Percentiles rank a stretch among this genome's conserved stretches.
Evolutionary conservation across 1,140 invertebrate species (phyloP).

Genomic region (Hyles vespertilio): DNA sequence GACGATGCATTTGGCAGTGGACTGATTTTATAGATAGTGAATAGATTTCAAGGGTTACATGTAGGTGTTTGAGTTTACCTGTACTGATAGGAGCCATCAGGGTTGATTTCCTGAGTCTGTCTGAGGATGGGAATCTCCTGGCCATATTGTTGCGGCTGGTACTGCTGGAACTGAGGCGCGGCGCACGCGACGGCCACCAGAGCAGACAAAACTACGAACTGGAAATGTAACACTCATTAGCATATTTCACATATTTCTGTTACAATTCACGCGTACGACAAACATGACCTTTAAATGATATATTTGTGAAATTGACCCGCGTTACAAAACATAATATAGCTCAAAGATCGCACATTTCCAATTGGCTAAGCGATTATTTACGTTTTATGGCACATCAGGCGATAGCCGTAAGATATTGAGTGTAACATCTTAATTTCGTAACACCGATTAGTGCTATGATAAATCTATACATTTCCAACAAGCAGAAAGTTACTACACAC

Average conservation of each 20-base stretch:
- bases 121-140: constrained; percentile 74
- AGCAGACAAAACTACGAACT: constrained; percentile 58
- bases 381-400: constrained; percentile 17
- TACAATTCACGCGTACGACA: too few species aligned
- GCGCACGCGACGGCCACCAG: constrained; percentile 53
- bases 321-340: constrained; percentile 16
- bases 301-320: constrained; percentile 11
- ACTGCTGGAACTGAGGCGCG: constrained; percentile 58
- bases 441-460: background rate
- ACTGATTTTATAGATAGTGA: too few species aligned
- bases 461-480: background rate
- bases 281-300: too few species aligned
- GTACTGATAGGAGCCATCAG: constrained; percentile 82
- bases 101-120: constrained; percentile 79
- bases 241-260: background rate
- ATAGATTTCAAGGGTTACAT: background rate
- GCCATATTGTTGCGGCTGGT: constrained; percentile 48
- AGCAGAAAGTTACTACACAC: background rate
- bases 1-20: too few species aligned
- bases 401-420: background rate
- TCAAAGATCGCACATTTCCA: constrained; percentile 15
- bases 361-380: constrained; percentile 21
- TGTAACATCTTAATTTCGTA: constrained; percentile 7
- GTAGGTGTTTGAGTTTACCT: constrained; percentile 54
- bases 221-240: constrained; percentile 18